phyloP scores from a whole-genome alignment of 1,140 invertebrate genomes.

The Pentalonia nigronervosa region DNA sequence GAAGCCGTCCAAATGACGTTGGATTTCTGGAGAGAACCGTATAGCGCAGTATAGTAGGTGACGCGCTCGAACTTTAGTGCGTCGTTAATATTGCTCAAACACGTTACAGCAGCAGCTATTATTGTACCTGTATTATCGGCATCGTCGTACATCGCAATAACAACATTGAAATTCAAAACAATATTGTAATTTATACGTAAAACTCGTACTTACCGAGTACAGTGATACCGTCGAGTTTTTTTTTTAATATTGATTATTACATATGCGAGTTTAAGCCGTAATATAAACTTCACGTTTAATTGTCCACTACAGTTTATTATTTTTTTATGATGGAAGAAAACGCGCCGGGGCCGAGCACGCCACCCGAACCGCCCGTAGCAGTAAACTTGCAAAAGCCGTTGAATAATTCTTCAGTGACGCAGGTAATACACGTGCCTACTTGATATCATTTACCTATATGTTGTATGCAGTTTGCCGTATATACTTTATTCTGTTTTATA shows the following conservation, averaged over 20 bases:
- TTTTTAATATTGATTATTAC: background rate
- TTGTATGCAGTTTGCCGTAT: too few species aligned
- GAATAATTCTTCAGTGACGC: slow-evolving; percentile 24
- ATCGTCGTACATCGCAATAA: background rate
- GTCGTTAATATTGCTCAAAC: background rate
- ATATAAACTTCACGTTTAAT: background rate
- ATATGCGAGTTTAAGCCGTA: background rate
- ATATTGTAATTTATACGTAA: background rate
- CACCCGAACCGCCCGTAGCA: background rate
- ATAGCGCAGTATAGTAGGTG: too few species aligned
- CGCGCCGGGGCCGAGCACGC: background rate
- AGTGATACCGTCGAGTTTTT: background rate
- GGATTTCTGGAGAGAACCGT: slow-evolving; percentile 23
- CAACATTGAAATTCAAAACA: background rate
- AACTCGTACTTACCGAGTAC: background rate
- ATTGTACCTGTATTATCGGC: too few species aligned
- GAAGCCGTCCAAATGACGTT: slow-evolving; percentile 47
- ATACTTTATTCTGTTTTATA: too few species aligned
- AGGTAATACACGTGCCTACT: background rate
- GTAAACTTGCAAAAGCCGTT: slow-evolving; percentile 25
- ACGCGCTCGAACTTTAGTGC: too few species aligned
- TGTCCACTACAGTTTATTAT: background rate
- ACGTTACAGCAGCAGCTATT: background rate
- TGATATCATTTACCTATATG: too few species aligned
- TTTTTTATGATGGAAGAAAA: slow-evolving; percentile 38